Evolutionary conservation across 92 coral and sea anemone species (phyloP), one percentile per base, ranked within the genome.

Genomic region (Heliopora coerulea): DNA sequence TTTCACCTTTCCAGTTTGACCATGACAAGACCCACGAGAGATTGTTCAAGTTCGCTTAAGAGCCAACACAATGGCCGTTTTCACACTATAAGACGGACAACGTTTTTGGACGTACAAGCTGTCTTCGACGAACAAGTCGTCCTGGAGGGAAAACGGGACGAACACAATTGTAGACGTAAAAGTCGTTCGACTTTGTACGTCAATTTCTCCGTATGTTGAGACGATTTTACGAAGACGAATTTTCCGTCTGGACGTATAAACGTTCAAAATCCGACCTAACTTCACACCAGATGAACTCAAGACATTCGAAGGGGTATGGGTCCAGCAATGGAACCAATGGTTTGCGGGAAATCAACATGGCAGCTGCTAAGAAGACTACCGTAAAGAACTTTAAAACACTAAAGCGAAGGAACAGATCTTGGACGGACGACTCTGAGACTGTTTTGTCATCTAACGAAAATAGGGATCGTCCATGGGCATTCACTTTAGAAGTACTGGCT

Each of bases 381-480:
- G n/a, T n/a, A n/a, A n/a, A n/a, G n/a, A n/a, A n/a, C n/a, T n/a
- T n/a, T n/a, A n/a, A n/a, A n/a, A n/a, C n/a, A n/a, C n/a, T n/a
- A n/a, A 46, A n/a, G 17, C 52, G n/a, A 46, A 46, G n/a, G 15
- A 46, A 46, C 15, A 46, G 15, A 15, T 46, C n/a, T 2, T 46
- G 52, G 52, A 46, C 14, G 14, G 15, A 46, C 14, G n/a, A 3
- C 3, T 46, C 15, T 15, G 52, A 10, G 15, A 46, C 2, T n/a
- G 52, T 46, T 7, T n/a, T 46, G 52, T 8, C 52, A 46, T 2
- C 7, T 46, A 6, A 2, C 2, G 52, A 46, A 63, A 12, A 23
- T 12, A 35, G 70, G 14, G 70, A 34, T 42, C 27, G 24, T 26
- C 83, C 78, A 57, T 79, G 54, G 54, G 78, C 83, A 68, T 62